These are phyloP conservation scores for Cephus cinctus DNA, from an alignment of 1,140 invertebrate genomes.

Conservation along the genomic window DNA sequence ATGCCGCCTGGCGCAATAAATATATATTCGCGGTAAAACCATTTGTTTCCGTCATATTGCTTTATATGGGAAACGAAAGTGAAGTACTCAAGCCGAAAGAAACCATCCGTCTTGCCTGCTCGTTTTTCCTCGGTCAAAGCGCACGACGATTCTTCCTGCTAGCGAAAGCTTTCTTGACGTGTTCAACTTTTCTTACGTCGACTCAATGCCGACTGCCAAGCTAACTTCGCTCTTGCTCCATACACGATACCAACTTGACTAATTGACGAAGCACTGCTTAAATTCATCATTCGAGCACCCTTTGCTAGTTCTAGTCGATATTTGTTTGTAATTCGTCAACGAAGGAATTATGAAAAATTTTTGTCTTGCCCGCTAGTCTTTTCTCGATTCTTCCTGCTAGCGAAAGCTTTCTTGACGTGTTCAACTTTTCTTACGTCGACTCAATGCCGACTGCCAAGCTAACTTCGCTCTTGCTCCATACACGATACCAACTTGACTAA, in stretches of 20 bases:
- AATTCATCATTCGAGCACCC: too few relatives aligned
- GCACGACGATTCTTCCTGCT: neutral
- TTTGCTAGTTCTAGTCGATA: too few relatives aligned
- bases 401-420: neutral
- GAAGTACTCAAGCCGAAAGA: conserved; percentile 17
- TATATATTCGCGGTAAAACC: conserved; percentile 37
- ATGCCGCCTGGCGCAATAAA: conserved; percentile 31
- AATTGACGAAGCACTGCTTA: too few relatives aligned
- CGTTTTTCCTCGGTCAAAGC: conserved; percentile 30
- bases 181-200: neutral
- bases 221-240: neutral
- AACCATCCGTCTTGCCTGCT: conserved; percentile 39
- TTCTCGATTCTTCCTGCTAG: conserved; percentile 13
- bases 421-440: neutral
- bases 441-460: neutral
- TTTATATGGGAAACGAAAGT: conserved; percentile 33
- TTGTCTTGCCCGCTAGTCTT: conserved; percentile 39
- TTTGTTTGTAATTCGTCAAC: too few relatives aligned
- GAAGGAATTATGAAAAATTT: too few relatives aligned
- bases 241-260: neutral
- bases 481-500: neutral
- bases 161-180: neutral
- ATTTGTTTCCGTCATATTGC: conserved; percentile 44
- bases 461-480: neutral
- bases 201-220: neutral